Base-by-base conservation (phyloP, 2,888 invertebrate genomes). In the Magallana nippona region DNA sequence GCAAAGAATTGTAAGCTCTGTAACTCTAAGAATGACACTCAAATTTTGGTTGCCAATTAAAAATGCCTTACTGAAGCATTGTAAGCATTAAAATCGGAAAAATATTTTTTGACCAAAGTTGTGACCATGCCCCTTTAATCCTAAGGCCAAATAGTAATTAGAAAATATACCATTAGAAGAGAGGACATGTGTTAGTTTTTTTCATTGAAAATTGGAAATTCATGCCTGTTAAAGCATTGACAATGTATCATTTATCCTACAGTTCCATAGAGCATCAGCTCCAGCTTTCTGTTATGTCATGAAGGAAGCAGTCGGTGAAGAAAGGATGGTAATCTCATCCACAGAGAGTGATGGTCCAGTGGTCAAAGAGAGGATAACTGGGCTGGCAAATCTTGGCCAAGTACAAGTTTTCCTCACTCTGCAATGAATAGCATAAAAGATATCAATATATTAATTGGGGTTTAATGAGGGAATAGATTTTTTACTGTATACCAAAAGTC, bases 201-300 rank as follows among this genome's bases (percentile, higher is more conserved):
- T 27, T 27, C 27, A 27, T 5, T 44, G 8, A 44, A 44, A 44
- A 8, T 44, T 5, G 44, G 2, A 79, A 10, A n/a, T 79, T 17
- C 8, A 56, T n/a, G 10, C 3, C 1, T 56, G 56, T 55, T 56
- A 22, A n/a, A 56, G 32, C 19, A 55, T 55, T 32, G 2, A 77
- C 27, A 77, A 27, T 44, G 27, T 77, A 13, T 44, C 8, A n/a
- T 77, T n/a, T n/a, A n/a, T 78, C 55, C 63, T 11, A 55, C 79
- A 81, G 79, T 27, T 79, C 10, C 71, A 55, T 3, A 83, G 82
- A 15, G 77, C 71, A 8, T 79, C 82, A 55, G 81, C 87, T 11
- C 87, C 86, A 27, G 87, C 85, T 10, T 89, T 87, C 79, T 89
- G 89, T 78, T 89, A 89, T 63, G 79, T 84, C n/a, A 83, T 89